Evolutionary conservation across 2,888 invertebrate genomes (phyloP).

Genomic region (Parnassius orleans): DNA sequence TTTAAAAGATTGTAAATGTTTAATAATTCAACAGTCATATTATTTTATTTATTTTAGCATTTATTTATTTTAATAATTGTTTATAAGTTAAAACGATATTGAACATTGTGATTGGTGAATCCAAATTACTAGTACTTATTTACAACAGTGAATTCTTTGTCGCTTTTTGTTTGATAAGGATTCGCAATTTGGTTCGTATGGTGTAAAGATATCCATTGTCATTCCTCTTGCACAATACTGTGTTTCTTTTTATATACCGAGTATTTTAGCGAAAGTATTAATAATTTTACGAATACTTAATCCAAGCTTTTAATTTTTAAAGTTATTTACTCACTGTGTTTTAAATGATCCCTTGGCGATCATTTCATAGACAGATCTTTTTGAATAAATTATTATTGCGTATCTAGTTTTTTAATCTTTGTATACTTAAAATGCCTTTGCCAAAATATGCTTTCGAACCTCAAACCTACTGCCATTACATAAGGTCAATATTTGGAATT

Average conservation of each 20-base stretch:
- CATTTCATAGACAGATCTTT: conserved; percentile 33
- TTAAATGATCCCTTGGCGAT: conserved; percentile 17
- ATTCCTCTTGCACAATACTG: conserved; percentile 44
- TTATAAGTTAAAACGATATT: conserved; percentile 16
- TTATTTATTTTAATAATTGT: conserved; percentile 27
- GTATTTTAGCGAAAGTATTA: conserved; percentile 65
- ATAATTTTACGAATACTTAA: conserved; percentile 48
- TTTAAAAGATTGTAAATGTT: conserved; percentile 24
- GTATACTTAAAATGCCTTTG: conserved; percentile 35
- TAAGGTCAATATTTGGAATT: conserved; percentile 35
- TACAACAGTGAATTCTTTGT: conserved; percentile 13
- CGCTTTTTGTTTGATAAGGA: conserved; percentile 1
- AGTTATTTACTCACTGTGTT: conserved; percentile 26
- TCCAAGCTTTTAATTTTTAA: conserved; percentile 37
- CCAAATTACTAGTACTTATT: conserved; percentile 34
- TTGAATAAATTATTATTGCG: conserved; percentile 45
- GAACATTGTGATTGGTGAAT: conserved; percentile 26
- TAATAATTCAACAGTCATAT: conserved; percentile 10
- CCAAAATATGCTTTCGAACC: conserved; percentile 39
- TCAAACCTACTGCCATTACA: conserved; percentile 49
- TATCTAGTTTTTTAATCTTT: conserved; percentile 43
- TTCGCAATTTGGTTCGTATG: conserved; percentile 6
- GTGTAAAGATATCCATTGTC: conserved; percentile 23
- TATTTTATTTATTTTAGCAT: conserved; percentile 18
- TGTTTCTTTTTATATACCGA: conserved; percentile 40